These are phyloP conservation scores for Pinctada fucata DNA, from an alignment of 2,888 invertebrate species.

Conservation along the genomic window DNA sequence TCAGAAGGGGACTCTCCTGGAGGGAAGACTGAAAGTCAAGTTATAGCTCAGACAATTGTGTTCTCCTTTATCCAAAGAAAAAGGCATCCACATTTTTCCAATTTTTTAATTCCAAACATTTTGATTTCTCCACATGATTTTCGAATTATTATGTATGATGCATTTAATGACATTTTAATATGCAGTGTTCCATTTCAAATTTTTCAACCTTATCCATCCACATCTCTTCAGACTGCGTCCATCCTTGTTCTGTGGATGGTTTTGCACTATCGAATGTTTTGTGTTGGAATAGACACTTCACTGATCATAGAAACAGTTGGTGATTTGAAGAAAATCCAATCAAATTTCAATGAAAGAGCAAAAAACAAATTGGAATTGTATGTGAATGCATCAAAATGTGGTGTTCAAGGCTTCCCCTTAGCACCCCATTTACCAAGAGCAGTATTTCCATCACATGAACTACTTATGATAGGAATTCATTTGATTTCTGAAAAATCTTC, in stretches of 20 bases:
- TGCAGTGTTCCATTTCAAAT: neutral
- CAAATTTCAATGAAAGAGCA: neutral
- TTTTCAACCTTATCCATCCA: neutral
- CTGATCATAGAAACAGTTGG: neutral
- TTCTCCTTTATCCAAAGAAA: no score
- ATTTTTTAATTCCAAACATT: no score
- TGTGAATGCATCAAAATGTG: neutral
- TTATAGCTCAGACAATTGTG: no score
- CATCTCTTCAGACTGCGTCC: neutral
- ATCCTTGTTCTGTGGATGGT: neutral
- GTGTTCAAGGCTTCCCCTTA: neutral
- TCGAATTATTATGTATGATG: no score
- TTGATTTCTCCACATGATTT: no score
- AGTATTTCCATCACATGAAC: neutral
- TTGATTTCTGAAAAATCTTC: neutral
- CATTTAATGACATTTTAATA: neutral
- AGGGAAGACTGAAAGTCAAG: no score
- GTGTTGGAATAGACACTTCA: neutral
- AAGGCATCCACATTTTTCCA: no score
- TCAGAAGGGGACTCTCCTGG: no score
- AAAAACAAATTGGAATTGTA: neutral
- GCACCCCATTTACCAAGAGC: neutral
- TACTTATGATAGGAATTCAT: neutral
- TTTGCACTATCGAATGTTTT: neutral
- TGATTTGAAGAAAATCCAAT: neutral